These are phyloP conservation scores for Achlya flavicornis DNA, from an alignment of 2,888 invertebrate species.

Conservation along the genomic window DNA sequence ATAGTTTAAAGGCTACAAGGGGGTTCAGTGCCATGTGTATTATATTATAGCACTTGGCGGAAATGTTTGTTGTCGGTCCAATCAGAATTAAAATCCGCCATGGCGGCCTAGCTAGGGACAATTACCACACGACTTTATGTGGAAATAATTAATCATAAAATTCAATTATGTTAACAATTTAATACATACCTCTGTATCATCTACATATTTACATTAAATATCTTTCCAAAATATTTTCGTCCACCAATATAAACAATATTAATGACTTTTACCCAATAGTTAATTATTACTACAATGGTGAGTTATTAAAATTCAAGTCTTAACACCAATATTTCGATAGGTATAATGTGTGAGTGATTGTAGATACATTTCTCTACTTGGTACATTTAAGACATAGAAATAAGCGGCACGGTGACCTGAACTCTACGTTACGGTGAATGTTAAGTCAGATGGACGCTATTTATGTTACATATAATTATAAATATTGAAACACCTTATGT, in stretches of 20 bases:
- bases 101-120: too few species aligned
- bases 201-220: constrained; percentile 69
- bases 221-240: constrained; percentile 70
- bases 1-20: too few species aligned
- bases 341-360: not conserved
- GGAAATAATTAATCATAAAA: constrained; percentile 59
- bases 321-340: constrained; percentile 37
- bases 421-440: not conserved
- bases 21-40: too few species aligned
- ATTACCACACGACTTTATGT: constrained; percentile 24
- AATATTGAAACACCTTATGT: constrained; percentile 32
- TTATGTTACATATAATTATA: too few species aligned
- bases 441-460: constrained; percentile 5
- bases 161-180: constrained; percentile 70
- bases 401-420: constrained; percentile 8
- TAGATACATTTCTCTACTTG: not conserved
- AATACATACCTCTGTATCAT: constrained; percentile 60
- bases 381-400: constrained; percentile 5
- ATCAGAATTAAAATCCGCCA: too few species aligned
- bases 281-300: constrained; percentile 23
- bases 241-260: constrained; percentile 52
- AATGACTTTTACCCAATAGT: constrained; percentile 29
- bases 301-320: constrained; percentile 25
- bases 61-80: too few species aligned
- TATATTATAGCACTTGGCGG: too few species aligned